phyloP scores from a whole-genome alignment of 2,888 invertebrate species.

The Lissocephala sabroskyi region DNA sequence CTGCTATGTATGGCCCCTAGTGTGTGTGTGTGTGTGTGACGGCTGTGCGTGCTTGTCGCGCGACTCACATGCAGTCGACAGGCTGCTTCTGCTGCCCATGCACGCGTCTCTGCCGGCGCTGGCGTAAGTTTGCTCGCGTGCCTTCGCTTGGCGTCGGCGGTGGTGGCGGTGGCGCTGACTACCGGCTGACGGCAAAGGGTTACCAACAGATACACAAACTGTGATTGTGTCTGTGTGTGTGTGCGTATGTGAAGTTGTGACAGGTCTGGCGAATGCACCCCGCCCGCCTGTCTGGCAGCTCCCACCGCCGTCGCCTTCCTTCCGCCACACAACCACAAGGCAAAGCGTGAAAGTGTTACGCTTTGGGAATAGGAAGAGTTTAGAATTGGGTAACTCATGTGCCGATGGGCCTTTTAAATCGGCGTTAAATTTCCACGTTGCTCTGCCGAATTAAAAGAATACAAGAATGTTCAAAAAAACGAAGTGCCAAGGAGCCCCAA shows the following conservation, averaged over 20 bases:
- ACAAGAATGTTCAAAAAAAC: no score
- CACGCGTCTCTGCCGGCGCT: conserved; percentile 36
- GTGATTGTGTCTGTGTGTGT: conserved; percentile 1
- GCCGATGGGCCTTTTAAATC: conserved; percentile 4
- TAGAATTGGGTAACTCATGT: conserved; percentile 56
- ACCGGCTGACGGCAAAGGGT: conserved; percentile 36
- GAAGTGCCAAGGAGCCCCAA: no score
- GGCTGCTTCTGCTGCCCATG: conserved; percentile 26
- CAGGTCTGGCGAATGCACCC: conserved; percentile 35
- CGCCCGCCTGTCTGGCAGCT: conserved; percentile 2
- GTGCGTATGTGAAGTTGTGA: conserved; percentile 33
- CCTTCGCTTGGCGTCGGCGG: background rate
- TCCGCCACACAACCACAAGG: conserved; percentile 32
- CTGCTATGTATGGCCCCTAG: no score
- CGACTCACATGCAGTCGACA: conserved; percentile 34
- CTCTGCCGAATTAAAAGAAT: background rate
- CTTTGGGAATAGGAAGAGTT: conserved; percentile 53
- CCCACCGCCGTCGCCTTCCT: conserved; percentile 34
- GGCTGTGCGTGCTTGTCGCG: conserved; percentile 49
- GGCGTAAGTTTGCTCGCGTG: conserved; percentile 43
- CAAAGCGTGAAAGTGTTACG: conserved; percentile 58
- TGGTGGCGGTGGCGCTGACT: background rate
- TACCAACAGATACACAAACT: conserved; percentile 15
- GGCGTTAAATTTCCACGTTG: background rate
- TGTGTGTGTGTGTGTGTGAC: conserved; percentile 13